Evolutionary conservation across 2,797 vertebrate genomes (phyloP).

Genomic region (Gobionotothen gibberifrons): DNA sequence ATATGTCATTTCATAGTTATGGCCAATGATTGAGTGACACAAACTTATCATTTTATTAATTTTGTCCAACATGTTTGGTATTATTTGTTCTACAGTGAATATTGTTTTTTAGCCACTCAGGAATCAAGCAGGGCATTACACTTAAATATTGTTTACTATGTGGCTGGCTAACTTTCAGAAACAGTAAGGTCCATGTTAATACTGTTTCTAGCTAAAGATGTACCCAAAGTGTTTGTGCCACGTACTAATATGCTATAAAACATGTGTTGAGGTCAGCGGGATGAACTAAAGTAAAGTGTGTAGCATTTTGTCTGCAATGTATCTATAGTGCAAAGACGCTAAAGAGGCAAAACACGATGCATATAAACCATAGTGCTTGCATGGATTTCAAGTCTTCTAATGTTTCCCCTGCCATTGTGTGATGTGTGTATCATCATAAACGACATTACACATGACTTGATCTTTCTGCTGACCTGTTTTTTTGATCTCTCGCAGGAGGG

Average conservation of each 20-base stretch:
- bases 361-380: neutral
- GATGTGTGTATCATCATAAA: neutral
- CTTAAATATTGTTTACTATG: neutral
- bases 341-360: neutral
- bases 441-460: neutral
- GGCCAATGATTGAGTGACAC: neutral
- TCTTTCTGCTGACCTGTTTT: constrained; percentile 23
- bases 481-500: constrained; percentile 85
- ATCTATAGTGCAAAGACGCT: neutral
- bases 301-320: neutral
- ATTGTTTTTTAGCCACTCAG: neutral
- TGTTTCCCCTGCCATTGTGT: constrained; percentile 41
- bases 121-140: neutral
- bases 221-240: neutral
- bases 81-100: constrained; percentile 5
- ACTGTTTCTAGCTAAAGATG: neutral
- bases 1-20: neutral
- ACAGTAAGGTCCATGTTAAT: neutral
- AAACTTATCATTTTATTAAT: neutral
- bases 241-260: neutral
- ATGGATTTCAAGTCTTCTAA: constrained; percentile 21
- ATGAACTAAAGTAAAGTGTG: neutral
- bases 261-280: neutral
- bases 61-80: neutral
- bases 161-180: neutral